phyloP scores from a whole-genome alignment of 2,113 vertebrate genomes.

The Nothobranchius furzeri region DNA sequence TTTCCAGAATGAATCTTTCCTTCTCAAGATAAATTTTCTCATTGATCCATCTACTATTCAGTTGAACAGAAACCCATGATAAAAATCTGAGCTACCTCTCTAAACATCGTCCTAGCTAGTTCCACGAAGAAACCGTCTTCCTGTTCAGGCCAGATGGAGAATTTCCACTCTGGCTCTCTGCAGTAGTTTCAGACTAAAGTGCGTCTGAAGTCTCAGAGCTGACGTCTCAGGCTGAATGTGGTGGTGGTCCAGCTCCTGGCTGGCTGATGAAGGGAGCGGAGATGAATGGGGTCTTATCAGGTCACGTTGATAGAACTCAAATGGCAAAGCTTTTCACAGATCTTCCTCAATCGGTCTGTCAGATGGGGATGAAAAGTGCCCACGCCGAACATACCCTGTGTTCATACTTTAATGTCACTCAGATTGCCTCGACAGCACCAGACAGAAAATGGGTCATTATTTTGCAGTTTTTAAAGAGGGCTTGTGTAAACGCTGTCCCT shows the following conservation, averaged over 20 bases:
- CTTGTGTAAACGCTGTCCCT: conserved; percentile 45
- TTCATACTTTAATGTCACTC: conserved; percentile 52
- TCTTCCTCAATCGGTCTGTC: conserved; percentile 48
- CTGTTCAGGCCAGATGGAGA: conserved; percentile 32
- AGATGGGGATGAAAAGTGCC: conserved; percentile 58
- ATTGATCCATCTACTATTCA: too few species aligned
- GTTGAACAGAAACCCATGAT: too few species aligned
- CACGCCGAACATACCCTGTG: conserved; percentile 25
- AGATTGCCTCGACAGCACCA: conserved; percentile 39
- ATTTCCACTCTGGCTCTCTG: conserved; percentile 38
- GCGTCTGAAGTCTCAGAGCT: conserved; percentile 42
- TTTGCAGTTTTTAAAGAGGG: conserved; percentile 47
- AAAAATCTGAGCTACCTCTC: too few species aligned
- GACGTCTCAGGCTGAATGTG: conserved; percentile 60
- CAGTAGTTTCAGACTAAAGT: conserved; percentile 40
- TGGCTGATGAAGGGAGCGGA: conserved; percentile 45
- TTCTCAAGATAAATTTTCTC: too few species aligned
- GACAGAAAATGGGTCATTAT: conserved; percentile 52
- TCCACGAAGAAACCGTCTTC: conserved; percentile 37
- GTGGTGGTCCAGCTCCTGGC: conserved; percentile 43
- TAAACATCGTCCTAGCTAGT: background rate
- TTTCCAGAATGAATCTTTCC: too few species aligned
- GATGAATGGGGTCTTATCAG: conserved; percentile 62
- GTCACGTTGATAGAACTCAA: conserved; percentile 55
- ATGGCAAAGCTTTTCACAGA: conserved; percentile 47